Conservation (phyloP, 2,888 invertebrate genomes). For the Drosophila atripex region DNA sequence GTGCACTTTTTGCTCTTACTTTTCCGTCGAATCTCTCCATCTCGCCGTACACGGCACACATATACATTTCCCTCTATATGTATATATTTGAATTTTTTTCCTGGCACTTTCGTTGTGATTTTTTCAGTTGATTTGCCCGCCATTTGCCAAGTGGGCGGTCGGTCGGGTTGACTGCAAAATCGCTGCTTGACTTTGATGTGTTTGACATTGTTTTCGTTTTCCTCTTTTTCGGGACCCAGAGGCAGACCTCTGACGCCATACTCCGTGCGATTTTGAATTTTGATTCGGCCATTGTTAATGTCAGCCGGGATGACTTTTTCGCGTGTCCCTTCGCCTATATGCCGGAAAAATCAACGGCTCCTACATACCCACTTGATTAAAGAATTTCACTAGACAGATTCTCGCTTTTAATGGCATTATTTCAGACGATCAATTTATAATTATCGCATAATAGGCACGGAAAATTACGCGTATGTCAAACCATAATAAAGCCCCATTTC, state of each 20-base stretch:
- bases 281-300: constrained; percentile 30
- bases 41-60: constrained; percentile 1
- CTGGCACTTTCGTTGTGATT: constrained; percentile 37
- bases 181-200: constrained; percentile 65
- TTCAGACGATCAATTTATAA: constrained; percentile 57
- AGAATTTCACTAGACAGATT: constrained; percentile 46
- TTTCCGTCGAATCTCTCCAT: constrained; percentile 7
- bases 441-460: constrained; percentile 58
- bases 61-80: background rate
- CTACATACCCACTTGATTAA: constrained; percentile 18
- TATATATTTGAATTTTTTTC: constrained; percentile 9
- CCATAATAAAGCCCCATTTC: constrained; percentile 46
- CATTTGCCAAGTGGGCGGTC: constrained; percentile 51
- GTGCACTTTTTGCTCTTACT: constrained; percentile 61
- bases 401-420: constrained; percentile 60
- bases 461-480: constrained; percentile 53
- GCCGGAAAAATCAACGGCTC: background rate
- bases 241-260: background rate
- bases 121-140: constrained; percentile 70
- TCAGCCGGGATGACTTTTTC: constrained; percentile 36
- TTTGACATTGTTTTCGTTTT: constrained; percentile 71
- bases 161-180: constrained; percentile 41
- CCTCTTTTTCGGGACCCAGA: constrained; percentile 25
- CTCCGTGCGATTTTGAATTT: constrained; percentile 4
- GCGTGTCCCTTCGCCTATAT: background rate